Evolutionary conservation across 2,113 vertebrate genomes (phyloP), one percentile per base, ranked within the genome.

Genomic region (Sminthopsis crassicaudata): DNA sequence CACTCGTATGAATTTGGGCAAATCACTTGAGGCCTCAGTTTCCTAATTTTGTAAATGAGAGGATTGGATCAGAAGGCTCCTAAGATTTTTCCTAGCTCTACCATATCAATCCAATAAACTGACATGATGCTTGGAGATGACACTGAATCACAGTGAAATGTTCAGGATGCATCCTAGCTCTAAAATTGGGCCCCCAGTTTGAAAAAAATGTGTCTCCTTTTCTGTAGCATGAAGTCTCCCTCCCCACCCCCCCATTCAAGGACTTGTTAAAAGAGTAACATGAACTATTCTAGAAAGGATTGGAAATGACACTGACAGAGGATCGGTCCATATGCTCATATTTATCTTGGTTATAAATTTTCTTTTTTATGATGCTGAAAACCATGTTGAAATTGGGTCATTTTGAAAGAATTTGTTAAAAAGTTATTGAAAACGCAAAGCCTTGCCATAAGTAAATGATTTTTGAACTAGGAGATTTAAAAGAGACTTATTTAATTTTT

Each of bases 361-460:
- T 57, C 95, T 94, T 95, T 95, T 11, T 14, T 2, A 48, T 90
- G 60, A 95, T 50, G 52, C 6, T 4, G 36, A 95, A 96, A 96
- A 92, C 91, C 51, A 88, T 16, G 1, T 91, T 92, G 76, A n/a
- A 97, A 25, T 92, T 10, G 95, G 90, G 24, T 26, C 42, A 90
- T 91, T 95, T 89, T 0, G 67, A 97, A 96, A 94, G 90, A 0
- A 53, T 96, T 97, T 94, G 92, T 93, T 76, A 96, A 96, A 96
- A 97, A 95, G 92, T 53, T 52, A 76, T 24, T 89, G 95, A 93
- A 57, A n/a, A 60, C 0, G 46, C 25, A 55, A 89, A 94, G 60
- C 50, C 67, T 94, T 24, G 50, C 57, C 67, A 60, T 52, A 94
- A 94, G 95, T 53, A 25, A 90, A 50, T 4, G 60, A 16, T 2